A percentile compares a stretch with the other conserved stretches of the same genome.
Conservation (phyloP, 2,797 vertebrate species). For the Takifugu ocellatus region DNA sequence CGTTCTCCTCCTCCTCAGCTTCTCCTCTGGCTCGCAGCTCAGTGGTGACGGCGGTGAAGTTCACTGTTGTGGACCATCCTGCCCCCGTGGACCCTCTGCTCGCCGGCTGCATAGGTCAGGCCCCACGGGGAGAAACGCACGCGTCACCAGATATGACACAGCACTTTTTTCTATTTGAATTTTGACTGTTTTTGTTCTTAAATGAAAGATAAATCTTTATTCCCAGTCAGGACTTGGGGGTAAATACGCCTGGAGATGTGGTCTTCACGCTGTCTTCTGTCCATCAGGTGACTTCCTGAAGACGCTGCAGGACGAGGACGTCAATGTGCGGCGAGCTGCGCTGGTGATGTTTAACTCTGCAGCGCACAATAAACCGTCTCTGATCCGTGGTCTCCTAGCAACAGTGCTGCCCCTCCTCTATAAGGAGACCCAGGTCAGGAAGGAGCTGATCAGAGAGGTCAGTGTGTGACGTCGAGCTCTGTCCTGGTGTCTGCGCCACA, state of each 20-base stretch:
- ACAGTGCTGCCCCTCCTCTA: constrained; percentile 86
- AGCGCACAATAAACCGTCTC: constrained; percentile 91
- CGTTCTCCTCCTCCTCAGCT: constrained; percentile 65
- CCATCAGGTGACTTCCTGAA: constrained; percentile 89
- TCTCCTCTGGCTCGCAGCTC: constrained; percentile 96
- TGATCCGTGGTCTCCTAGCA: constrained; percentile 84
- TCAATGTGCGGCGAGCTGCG: constrained; percentile 90
- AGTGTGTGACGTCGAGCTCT: not conserved
- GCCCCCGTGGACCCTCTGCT: constrained; percentile 94
- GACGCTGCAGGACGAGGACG: constrained; percentile 88
- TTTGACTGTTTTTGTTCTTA: not conserved
- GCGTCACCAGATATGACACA: no score
- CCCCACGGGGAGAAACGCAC: no score
- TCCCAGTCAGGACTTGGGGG: no score
- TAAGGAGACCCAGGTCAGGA: constrained; percentile 88
- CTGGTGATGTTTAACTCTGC: constrained; percentile 95
- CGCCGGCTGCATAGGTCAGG: constrained; percentile 94
- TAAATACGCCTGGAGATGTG: not conserved
- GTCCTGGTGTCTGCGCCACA: no score
- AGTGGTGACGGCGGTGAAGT: constrained; percentile 97
- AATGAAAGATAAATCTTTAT: no score
- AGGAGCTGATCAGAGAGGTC: constrained; percentile 95
- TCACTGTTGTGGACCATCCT: constrained; percentile 97
- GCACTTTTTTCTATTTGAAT: no score
- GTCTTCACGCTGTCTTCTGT: not conserved